These are phyloP conservation scores for Lamprotornis superbus DNA, from an alignment of 2,113 vertebrate species.

Conservation along the genomic window DNA sequence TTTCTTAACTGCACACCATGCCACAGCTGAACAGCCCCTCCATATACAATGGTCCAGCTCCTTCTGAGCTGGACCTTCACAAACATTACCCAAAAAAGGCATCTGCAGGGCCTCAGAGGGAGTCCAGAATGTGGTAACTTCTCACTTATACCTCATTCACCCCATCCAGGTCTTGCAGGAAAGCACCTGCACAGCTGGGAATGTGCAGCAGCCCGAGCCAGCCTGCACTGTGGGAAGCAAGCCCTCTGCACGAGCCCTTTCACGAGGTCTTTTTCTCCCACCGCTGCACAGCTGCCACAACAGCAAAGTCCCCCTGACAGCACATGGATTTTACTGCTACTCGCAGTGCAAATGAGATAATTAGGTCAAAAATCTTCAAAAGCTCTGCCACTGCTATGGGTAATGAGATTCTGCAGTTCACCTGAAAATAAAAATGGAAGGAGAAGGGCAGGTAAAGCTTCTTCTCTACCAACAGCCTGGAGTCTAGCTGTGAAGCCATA, in stretches of 20 bases:
- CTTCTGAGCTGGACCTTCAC: background rate
- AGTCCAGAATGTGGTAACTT: background rate
- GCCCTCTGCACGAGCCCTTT: background rate
- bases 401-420: constrained; percentile 37
- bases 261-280: background rate
- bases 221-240: background rate
- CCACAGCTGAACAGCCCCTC: background rate
- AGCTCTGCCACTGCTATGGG: background rate
- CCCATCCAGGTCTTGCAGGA: background rate
- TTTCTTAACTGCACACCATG: background rate
- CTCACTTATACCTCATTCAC: background rate
- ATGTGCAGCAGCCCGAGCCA: fast-evolving
- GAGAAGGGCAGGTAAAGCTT: background rate
- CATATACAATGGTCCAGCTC: fast-evolving
- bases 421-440: background rate
- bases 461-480: background rate
- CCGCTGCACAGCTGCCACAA: background rate
- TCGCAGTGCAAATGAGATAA: background rate
- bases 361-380: constrained; percentile 47
- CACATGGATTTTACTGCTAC: background rate
- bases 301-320: background rate
- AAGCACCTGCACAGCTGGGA: background rate
- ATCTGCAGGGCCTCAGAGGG: background rate
- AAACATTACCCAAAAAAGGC: background rate
- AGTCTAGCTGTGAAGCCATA: background rate